Evolutionary conservation across 2,797 vertebrate genomes (phyloP), one percentile per base, ranked within the genome.

Genomic region (Pseudochaenichthys georgianus): DNA sequence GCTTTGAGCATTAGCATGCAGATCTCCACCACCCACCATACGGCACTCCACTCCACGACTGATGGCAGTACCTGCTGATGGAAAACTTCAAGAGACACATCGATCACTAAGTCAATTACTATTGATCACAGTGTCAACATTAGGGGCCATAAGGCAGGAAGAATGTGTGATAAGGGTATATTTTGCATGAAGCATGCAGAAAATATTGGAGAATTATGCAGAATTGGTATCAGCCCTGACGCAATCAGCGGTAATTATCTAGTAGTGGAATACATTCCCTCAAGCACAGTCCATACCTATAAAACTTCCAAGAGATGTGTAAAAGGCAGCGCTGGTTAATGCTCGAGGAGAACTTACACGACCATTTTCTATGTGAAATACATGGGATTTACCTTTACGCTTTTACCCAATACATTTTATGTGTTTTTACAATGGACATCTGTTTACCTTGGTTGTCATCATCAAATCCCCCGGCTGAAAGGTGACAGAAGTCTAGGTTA

Each of bases 61-160:
- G 64, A 78, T 77, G 72, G 76, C 75, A 73, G 59, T 53, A 70
- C 55, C 12, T 53, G 5, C 82, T 82, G 86, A 89, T 85, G 81
- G 87, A 90, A 89, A 91, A 92, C 88, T 87, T 91, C 83, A 89
- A 86, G 80, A 89, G 87, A 86, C 74, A 72, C 80, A 92, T 93
- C 57, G 86, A 94, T 87, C 88, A 91, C 67, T 64, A 73, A 92
- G 83, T 92, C 90, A 92, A 91, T 92, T 93, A 85, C 75, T 89
- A 92, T 93, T 78, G 92, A 95, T 92, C 78, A 83, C 53, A 65
- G 71, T 77, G 77, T 92, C 83, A 87, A 85, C 93, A 87, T 88
- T 76, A 89, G 70, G 69, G 68, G 75, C 82, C 67, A 73, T 76
- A 67, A 74, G 76, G 50, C 55, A 53, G 47, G 46, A 19, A 48